A percentile compares a stretch with the other conserved stretches of the same genome.
Evolutionary conservation across 92 coral and sea anemone genomes (phyloP).

Genomic region (Umimayanthus kanabou): DNA sequence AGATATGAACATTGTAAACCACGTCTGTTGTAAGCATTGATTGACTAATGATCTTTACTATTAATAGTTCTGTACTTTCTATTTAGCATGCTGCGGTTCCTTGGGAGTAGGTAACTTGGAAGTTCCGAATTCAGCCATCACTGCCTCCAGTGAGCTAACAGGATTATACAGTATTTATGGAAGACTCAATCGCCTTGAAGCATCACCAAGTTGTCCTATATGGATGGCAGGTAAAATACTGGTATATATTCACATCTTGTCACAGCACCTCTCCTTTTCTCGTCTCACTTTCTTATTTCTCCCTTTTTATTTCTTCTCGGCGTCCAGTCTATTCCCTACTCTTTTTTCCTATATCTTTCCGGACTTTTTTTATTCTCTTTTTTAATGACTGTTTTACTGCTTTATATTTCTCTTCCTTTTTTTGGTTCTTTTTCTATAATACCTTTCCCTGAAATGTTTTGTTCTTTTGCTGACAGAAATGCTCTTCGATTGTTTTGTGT

Average conservation of each 20-base stretch:
- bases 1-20: too few species aligned
- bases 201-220: not conserved
- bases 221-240: slow-evolving; percentile 1
- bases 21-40: too few species aligned
- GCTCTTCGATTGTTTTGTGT: not conserved
- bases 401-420: too few species aligned
- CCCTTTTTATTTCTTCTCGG: not conserved
- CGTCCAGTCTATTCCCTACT: not conserved
- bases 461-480: not conserved
- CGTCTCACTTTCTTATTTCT: not conserved
- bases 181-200: slow-evolving; percentile 24
- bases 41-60: too few species aligned
- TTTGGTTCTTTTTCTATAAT: too few species aligned
- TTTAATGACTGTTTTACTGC: too few species aligned
- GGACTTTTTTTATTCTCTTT: too few species aligned
- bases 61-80: not conserved
- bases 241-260: not conserved
- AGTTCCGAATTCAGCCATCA: slow-evolving; percentile 19
- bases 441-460: not conserved
- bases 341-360: not conserved
- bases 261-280: not conserved
- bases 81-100: slow-evolving; percentile 14
- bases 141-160: not conserved
- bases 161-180: not conserved
- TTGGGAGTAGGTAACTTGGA: not conserved